Base-by-base conservation (phyloP, 1,140 invertebrate species). In the Adelges cooleyi region DNA sequence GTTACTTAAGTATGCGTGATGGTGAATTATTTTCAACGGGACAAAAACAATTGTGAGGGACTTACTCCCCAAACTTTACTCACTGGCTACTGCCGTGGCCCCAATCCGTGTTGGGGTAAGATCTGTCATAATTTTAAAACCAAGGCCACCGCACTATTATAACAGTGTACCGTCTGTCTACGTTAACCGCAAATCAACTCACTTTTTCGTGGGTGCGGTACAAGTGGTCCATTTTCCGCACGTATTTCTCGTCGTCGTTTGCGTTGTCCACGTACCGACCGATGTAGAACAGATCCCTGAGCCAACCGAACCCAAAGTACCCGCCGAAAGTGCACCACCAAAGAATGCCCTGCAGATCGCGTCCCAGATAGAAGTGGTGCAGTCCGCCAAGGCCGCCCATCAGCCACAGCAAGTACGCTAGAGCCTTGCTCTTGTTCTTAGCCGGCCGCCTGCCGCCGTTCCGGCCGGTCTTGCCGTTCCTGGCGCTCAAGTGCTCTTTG, bases 341-440 rank as follows among this genome's bases (percentile, higher is more conserved):
- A 0, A 94, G 77, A 71, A 96, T 89, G 0, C 88, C 92, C 71
- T 98, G 93, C n/a, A 83, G 79, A 74, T 95, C 90, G 65, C 93
- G 77, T 48, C 83, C 81, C 46, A 97, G 77, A 74, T 97, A 97
- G 71, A 95, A 82, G 73, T 95, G 91, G 77, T 98, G 94, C 2
- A 91, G 74, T 1, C 93, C 92, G 68, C 90, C 85, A 69, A 89
- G 77, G 10, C 92, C 93, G 36, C 90, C 89, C 67, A 92, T 79
- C 0, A 92, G 71, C 92, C 92, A 95, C 17, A 89, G 76, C 17
- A 95, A 44, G 74, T 93, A 94, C 0, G 92, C 81, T 68, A 81
- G 67, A 27, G 82, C 70, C n/a, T 87, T 72, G 66, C 84, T 89
- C 73, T 90, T 90, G 65, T 80, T 65, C 3, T 52, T 65, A 10